Evolutionary conservation across 2,113 vertebrate species (phyloP), one percentile per base, ranked within the genome.

Genomic region (Syngnathus floridae): DNA sequence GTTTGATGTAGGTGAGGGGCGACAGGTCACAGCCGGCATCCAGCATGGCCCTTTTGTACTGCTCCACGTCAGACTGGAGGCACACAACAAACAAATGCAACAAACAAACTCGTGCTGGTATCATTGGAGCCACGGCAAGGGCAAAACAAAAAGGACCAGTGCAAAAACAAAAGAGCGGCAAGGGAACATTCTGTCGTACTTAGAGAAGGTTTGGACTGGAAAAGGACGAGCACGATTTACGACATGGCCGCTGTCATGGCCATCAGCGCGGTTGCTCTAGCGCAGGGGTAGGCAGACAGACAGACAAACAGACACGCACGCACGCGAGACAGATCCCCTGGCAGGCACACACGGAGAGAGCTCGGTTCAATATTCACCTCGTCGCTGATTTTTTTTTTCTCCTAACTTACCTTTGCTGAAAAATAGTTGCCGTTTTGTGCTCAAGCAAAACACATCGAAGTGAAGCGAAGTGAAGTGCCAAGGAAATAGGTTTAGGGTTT

Each of bases 1-100:
- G 95, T 77, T 96, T 98, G 85, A 98, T 94, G 90, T 98, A 99
- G 82, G 88, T 94, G 76, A 99, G 92, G 65, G 97, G 93, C 78
- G 91, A 91, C 40, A 99, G 93, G 84, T 94, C 94, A 75, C 97
- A 99, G 72, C 92, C 92, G 49, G 94, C 92, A 62, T 97, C 94
- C 75, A 63, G 78, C 85, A 99, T 76, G 1, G 94, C 95, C 82
- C 94, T 97, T 85, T 93, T 95, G 67, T 98, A 99, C 78, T 99
- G 97, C 60, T 99, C 97, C 85, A 99, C 75, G 85, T 99, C 97
- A 69, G 88, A 84, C 97, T 99, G 90, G 36, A n/a, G 66, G 17
- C 81, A 85, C 49, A 73, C 66, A 77, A 22, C 36, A 64, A 35
- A 65, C 17, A 51, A 4, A 4, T 40, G 12, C 5, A 31, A 65